Evolutionary conservation across 1,140 invertebrate genomes (phyloP).

Genomic region (Macrobrachium rosenbergii): DNA sequence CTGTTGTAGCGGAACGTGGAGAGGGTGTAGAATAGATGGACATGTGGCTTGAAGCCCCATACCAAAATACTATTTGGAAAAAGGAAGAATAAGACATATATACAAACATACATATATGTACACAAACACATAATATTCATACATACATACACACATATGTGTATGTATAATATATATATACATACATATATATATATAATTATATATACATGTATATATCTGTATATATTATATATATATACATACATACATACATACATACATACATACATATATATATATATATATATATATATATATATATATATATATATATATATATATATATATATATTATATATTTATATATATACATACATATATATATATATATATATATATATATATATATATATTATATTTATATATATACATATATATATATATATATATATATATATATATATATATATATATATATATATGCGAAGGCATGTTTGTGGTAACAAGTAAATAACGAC

Average conservation of each 20-base stretch:
- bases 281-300: slow-evolving; percentile 19
- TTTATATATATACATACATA: slow-evolving; percentile 7
- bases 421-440: not conserved
- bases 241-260: not conserved
- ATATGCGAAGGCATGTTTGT: not conserved
- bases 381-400: too few relatives aligned
- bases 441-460: not conserved
- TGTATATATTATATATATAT: too few relatives aligned
- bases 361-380: not conserved
- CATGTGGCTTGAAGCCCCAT: too few relatives aligned
- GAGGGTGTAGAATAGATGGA: too few relatives aligned
- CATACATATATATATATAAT: slow-evolving; percentile 16
- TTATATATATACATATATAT: not conserved
- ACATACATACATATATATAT: not conserved
- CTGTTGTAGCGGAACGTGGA: too few relatives aligned
- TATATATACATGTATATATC: slow-evolving; percentile 20
- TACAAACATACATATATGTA: not conserved
- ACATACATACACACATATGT: not conserved
- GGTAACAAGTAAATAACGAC: too few relatives aligned
- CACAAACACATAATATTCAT: not conserved
- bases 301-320: too few relatives aligned
- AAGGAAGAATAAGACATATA: not conserved
- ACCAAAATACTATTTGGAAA: not conserved
- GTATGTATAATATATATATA: slow-evolving; percentile 5
- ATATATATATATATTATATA: too few relatives aligned